Conservation (phyloP, 2,888 invertebrate species). For the Drosophila cracens region DNA sequence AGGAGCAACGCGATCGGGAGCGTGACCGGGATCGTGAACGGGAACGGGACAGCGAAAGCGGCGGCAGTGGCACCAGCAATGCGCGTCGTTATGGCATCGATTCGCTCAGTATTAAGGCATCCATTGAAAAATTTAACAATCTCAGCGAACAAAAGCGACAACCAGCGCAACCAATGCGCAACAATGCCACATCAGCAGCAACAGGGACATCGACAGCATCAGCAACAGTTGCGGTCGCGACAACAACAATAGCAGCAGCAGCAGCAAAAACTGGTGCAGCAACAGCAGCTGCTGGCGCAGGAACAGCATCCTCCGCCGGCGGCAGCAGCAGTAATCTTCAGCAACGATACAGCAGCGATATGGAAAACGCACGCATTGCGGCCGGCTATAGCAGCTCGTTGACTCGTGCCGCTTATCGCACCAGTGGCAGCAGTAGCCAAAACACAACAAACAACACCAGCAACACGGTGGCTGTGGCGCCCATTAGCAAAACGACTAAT, state of each 20-base stretch:
- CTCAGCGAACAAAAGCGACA: conserved; percentile 82
- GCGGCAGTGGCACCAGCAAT: conserved; percentile 31
- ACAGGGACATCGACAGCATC: not conserved
- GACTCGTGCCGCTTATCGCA: conserved; percentile 79
- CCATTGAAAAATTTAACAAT: conserved; percentile 83
- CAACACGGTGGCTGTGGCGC: conserved; percentile 19
- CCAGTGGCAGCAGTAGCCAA: conserved; percentile 20
- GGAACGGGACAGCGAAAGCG: conserved; percentile 21
- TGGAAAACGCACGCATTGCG: conserved; percentile 64
- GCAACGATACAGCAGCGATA: conserved; percentile 66
- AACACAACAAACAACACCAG: not conserved
- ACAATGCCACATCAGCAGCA: conserved; percentile 15
- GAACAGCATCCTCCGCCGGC: conserved; percentile 5
- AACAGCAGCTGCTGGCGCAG: conserved; percentile 1
- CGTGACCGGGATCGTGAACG: conserved; percentile 26
- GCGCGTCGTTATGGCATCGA: conserved; percentile 76
- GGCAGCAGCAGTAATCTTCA: conserved; percentile 83
- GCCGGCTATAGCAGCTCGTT: conserved; percentile 77
- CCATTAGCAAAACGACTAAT: conserved; percentile 45
- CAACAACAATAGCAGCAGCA: conserved; percentile 3
- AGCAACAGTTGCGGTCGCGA: conserved; percentile 4
- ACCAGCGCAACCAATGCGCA: conserved; percentile 43
- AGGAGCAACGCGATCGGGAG: conserved; percentile 34
- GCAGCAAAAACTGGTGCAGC: not conserved
- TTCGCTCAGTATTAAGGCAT: conserved; percentile 82